Percentiles rank a stretch among this genome's conserved stretches.
These are phyloP conservation scores for Stramonita haemastoma DNA, from an alignment of 2,888 invertebrate species.

Conservation along the genomic window DNA sequence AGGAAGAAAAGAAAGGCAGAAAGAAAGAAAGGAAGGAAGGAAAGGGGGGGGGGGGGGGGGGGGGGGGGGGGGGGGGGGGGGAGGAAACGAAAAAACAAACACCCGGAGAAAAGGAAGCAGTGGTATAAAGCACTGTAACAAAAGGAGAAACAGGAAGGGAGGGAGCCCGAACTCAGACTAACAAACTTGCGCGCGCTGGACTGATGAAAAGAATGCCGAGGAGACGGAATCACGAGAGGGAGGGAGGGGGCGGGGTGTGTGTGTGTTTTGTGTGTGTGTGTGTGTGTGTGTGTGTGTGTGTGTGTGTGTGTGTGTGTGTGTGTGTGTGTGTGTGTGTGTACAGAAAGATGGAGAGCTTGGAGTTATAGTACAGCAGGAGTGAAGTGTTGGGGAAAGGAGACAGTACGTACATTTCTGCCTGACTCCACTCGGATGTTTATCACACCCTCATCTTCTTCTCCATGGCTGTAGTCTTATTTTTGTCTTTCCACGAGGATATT, in stretches of 20 bases:
- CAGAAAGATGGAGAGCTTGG: not conserved
- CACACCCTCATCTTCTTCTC: not conserved
- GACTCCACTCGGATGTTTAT: not conserved
- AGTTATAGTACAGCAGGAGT: too few relatives aligned
- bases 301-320: not conserved
- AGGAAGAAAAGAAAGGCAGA: not conserved
- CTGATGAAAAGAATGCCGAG: too few relatives aligned
- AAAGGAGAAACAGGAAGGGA: too few relatives aligned
- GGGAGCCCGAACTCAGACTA: too few relatives aligned
- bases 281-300: slow-evolving; percentile 2
- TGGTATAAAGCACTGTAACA: too few relatives aligned
- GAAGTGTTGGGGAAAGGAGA: too few relatives aligned
- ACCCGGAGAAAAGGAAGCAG: too few relatives aligned
- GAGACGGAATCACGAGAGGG: too few relatives aligned
- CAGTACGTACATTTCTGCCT: too few relatives aligned
- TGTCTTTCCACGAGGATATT: too few relatives aligned
- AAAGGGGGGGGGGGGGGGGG: not conserved
- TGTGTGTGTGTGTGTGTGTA: not conserved
- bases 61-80: not conserved
- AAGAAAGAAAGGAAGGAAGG: not conserved
- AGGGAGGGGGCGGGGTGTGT: not conserved
- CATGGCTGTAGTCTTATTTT: too few relatives aligned
- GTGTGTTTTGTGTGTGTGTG: not conserved
- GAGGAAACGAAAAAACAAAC: not conserved
- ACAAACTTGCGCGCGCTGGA: too few relatives aligned